A percentile compares a stretch with the other conserved stretches of the same genome.
Conservation (phyloP, 2,888 invertebrate species). For the Eristalinus sepulchralis region DNA sequence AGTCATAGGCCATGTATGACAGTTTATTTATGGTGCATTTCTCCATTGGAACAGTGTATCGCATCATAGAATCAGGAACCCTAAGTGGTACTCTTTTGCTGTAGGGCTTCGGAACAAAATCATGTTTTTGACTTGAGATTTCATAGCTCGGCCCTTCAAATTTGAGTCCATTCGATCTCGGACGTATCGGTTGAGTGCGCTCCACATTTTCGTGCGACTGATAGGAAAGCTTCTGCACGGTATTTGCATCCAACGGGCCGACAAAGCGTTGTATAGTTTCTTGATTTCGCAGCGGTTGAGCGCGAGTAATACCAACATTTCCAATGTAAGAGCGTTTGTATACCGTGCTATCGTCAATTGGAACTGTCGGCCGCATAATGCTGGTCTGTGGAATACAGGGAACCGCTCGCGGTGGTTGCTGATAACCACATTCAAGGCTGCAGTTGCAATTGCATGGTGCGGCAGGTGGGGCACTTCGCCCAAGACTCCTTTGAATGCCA, state of each 20-base stretch:
- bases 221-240: constrained; percentile 81
- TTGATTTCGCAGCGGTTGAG: constrained; percentile 80
- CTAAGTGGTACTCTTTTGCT: constrained; percentile 75
- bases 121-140: constrained; percentile 87
- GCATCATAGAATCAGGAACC: constrained; percentile 74
- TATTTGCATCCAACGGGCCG: constrained; percentile 80
- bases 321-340: constrained; percentile 86
- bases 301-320: constrained; percentile 79
- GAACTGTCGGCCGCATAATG: constrained; percentile 83
- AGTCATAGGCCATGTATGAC: constrained; percentile 79
- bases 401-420: constrained; percentile 77
- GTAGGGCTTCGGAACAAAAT: constrained; percentile 85
- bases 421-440: constrained; percentile 77
- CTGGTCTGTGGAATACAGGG: constrained; percentile 76
- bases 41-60: constrained; percentile 76
- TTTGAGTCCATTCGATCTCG: constrained; percentile 76
- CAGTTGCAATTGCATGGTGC: constrained; percentile 73
- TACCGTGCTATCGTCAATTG: constrained; percentile 84
- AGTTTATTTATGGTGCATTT: constrained; percentile 78
- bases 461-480: constrained; percentile 45
- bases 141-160: constrained; percentile 85
- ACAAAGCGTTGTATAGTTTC: constrained; percentile 82
- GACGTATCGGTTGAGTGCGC: constrained; percentile 76
- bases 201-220: constrained; percentile 75
- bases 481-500: not conserved